Evolutionary conservation across 2,797 vertebrate species (phyloP), one percentile per base, ranked within the genome.

Genomic region (Staurois parvus): DNA sequence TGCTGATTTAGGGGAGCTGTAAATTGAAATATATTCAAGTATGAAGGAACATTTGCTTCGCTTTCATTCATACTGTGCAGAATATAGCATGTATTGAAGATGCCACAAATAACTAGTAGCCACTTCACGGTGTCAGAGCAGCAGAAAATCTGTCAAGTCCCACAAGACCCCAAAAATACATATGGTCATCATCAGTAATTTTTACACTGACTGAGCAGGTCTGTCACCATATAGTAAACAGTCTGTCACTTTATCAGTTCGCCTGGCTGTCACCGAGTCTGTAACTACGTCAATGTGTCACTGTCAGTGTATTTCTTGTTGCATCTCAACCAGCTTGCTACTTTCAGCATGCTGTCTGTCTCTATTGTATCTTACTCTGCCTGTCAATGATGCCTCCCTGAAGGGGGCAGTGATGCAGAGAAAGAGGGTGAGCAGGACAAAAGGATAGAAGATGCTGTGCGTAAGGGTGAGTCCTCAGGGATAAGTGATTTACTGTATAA

Each of bases 311-410:
- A 59, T 76, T 76, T 76, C 73, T 59, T 30, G 42, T 29, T 64
- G 64, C 80, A 64, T 86, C 80, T 83, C 74, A 82, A 42, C 73
- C 69, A 72, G 74, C 80, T 66, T 73, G 69, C 26, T 42, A 77
- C 64, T n/a, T 77, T 72, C 72, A 76, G 56, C 68, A 56, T 77
- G 48, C 68, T 78, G 74, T 48, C 84, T 79, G 85, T 83, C 75
- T 83, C 80, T 67, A 74, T 83, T 87, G 85, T 87, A 79, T 79
- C 79, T 83, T 87, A 83, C 83, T 83, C 85, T 73, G 76, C 52
- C 75, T 87, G 80, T 87, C 85, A 83, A 66, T 79, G 80, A 52
- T 56, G 69, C 28, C 64, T 67, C 72, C 70, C 13, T 79, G 40
- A 83, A 86, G 75, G 74, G 74, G 80, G 85, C 76, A 83, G 45